phyloP scores from a whole-genome alignment of 2,888 invertebrate species.

The Heteromyza rotundicornis region DNA sequence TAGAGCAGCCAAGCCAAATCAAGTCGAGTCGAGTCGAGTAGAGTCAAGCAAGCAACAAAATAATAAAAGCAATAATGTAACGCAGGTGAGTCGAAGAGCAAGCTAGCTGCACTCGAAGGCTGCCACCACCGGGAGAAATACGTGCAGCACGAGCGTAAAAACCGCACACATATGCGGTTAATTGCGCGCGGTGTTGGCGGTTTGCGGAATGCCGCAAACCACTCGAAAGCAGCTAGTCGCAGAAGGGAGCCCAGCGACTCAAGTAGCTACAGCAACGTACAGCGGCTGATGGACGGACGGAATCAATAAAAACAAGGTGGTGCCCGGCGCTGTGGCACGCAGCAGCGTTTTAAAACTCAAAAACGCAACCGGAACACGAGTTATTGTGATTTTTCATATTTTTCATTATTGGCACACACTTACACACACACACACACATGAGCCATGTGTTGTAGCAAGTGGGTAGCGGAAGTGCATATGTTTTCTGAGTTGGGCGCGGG shows the following conservation, averaged over 20 bases:
- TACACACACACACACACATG: slow-evolving; percentile 5
- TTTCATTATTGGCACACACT: not conserved
- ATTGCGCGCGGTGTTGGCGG: slow-evolving; percentile 40
- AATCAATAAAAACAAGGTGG: slow-evolving; percentile 58
- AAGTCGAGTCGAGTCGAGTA: too few species aligned
- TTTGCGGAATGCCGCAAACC: not conserved
- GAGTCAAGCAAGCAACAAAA: not conserved
- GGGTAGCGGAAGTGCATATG: slow-evolving; percentile 9
- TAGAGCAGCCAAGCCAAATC: too few species aligned
- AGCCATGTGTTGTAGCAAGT: not conserved
- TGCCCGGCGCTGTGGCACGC: slow-evolving; percentile 22
- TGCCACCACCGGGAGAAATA: slow-evolving; percentile 8
- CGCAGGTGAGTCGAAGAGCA: not conserved
- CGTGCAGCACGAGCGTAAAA: slow-evolving; percentile 12
- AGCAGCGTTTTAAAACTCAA: slow-evolving; percentile 13
- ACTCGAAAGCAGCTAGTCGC: not conserved
- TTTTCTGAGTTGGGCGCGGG: not conserved
- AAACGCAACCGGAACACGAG: slow-evolving; percentile 30
- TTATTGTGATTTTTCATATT: slow-evolving; percentile 33
- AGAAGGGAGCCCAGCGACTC: slow-evolving; percentile 11
- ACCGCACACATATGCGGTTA: slow-evolving; percentile 50
- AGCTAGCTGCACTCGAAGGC: not conserved
- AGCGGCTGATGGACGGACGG: too few species aligned
- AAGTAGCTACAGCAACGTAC: slow-evolving; percentile 11
- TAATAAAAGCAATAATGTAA: slow-evolving; percentile 13